These are phyloP conservation scores for Percina caprodes DNA, from an alignment of 2,113 vertebrate genomes.

Conservation along the genomic window DNA sequence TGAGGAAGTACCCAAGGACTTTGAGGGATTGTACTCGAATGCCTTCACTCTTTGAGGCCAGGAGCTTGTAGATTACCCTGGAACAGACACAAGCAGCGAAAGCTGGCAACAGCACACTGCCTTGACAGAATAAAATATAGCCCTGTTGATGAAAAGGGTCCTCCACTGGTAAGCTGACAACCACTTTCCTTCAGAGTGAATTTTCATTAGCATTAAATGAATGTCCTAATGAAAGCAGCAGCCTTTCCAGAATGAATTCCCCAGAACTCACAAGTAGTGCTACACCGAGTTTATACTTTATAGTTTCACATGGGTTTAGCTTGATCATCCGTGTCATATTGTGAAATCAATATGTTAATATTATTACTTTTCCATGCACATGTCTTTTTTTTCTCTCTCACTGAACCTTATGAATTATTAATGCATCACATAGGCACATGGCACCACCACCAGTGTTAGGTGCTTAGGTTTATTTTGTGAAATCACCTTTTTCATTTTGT, in stretches of 20 bases:
- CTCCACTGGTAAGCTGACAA: constrained; percentile 55
- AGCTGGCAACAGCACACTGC: constrained; percentile 37
- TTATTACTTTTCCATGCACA: constrained; percentile 47
- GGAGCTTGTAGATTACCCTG: constrained; percentile 96
- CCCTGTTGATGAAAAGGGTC: constrained; percentile 53
- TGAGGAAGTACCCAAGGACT: constrained; percentile 96
- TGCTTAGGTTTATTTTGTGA: constrained; percentile 47
- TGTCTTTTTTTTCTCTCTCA: constrained; percentile 7
- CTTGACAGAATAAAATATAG: constrained; percentile 45
- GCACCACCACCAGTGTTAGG: constrained; percentile 14
- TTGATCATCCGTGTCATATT: constrained; percentile 59
- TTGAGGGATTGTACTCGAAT: constrained; percentile 98
- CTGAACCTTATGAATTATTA: constrained; percentile 63
- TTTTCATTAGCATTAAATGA: constrained; percentile 60
- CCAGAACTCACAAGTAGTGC: constrained; percentile 35
- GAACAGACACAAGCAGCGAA: constrained; percentile 64
- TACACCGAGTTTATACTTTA: constrained; percentile 62
- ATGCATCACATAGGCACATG: constrained; percentile 37
- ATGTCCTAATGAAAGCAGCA: constrained; percentile 43
- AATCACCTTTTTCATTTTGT: constrained; percentile 54
- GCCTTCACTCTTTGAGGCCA: constrained; percentile 96
- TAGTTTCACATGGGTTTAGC: constrained; percentile 48
- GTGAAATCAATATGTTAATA: constrained; percentile 69
- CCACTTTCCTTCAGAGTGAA: constrained; percentile 54
- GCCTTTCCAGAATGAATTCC: constrained; percentile 32